Evolutionary conservation across 1,140 invertebrate genomes (phyloP), one percentile per base, ranked within the genome.

Genomic region (Orchesella cincta): DNA sequence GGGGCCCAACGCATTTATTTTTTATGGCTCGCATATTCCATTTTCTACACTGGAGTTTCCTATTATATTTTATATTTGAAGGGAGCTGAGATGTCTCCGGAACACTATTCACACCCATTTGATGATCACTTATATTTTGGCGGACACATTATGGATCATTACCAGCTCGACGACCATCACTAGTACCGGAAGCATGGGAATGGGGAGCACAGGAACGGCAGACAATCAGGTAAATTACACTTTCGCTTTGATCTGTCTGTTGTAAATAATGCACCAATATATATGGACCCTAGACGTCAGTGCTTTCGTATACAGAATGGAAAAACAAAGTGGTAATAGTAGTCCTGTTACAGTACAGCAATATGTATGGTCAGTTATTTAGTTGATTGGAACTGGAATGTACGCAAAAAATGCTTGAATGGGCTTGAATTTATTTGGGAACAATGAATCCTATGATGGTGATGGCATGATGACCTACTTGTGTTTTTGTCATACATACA

Each of bases 61-160:
- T 57, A 57, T 5, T 14, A 12, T 18, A 57, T 57, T 57, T 31
- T 67, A 12, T 67, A 2, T 71, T 91, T 90, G 46, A 90, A 97
- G 95, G 86, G 95, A 96, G 85, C 89, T 98, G 18, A 88, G 93
- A 84, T 97, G 95, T 86, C 88, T 97, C 62, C 89, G 94, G 77
- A 97, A 97, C 85, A 94, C 91, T 79, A 97, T 98, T 83, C 94
- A 96, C 84, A 93, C 92, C 77, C 93, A 96, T 86, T 87, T 96
- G 20, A 94, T 96, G 89, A 89, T 92, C 67, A 93, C 94, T 0
- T 90, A 95, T 83, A 92, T 95, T 29, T 85, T 94, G 70, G 91
- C 92, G 35, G 91, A 93, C 75, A 88, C 92, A 73, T 89, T 91
- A 84, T 95, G 94, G 94, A 92, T 95, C 57, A 86, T 93, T 71